A percentile compares a stretch with the other conserved stretches of the same genome.
These are phyloP conservation scores for Henricia sp. DNA, from an alignment of 53 echinoderm and acorn worm genomes.

Conservation along the genomic window DNA sequence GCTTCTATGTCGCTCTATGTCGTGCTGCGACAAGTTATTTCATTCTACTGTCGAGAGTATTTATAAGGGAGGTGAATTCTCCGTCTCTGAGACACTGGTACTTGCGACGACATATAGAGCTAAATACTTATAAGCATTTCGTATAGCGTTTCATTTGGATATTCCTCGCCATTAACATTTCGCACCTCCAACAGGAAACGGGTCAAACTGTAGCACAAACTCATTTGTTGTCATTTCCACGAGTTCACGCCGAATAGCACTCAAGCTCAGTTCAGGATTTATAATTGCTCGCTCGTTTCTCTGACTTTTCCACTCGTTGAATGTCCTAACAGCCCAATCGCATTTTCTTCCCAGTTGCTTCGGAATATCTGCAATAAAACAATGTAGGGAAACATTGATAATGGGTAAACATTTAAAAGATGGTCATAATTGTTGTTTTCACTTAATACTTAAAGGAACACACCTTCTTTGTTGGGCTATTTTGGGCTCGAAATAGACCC, in stretches of 20 bases:
- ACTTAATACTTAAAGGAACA: no score
- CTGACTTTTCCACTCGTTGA: constrained; percentile 8
- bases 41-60: constrained; percentile 21
- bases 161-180: no score
- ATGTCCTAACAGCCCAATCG: neutral
- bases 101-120: constrained; percentile 12
- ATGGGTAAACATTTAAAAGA: no score
- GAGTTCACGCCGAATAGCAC: constrained; percentile 1
- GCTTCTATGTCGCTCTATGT: neutral
- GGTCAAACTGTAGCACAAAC: neutral
- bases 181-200: constrained; percentile 20
- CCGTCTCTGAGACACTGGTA: constrained; percentile 11
- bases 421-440: no score
- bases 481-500: no score
- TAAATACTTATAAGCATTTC: constrained; percentile 23
- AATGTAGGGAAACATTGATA: no score
- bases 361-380: neutral
- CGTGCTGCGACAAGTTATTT: constrained; percentile 1
- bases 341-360: constrained; percentile 9
- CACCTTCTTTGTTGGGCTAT: no score
- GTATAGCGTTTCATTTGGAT: no score
- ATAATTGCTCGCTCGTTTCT: neutral
- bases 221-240: constrained; percentile 9
- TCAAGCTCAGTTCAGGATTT: neutral
- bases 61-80: constrained; percentile 15